A percentile compares a stretch with the other conserved stretches of the same genome.
These are phyloP conservation scores for Apoda limacodes DNA, from an alignment of 2,888 invertebrate genomes.

Conservation along the genomic window DNA sequence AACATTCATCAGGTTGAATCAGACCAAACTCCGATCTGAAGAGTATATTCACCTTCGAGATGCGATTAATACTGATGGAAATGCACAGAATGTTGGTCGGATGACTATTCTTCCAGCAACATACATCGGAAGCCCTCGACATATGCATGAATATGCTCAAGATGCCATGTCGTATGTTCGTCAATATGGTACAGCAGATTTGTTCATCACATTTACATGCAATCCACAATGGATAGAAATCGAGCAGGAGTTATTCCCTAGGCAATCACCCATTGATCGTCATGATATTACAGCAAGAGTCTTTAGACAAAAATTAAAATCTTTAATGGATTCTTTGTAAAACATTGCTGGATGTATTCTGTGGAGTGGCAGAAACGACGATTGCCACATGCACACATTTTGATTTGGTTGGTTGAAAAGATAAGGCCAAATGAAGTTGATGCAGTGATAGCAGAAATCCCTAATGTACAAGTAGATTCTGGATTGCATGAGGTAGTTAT, in stretches of 20 bases:
- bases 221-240: slow-evolving; percentile 27
- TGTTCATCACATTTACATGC: slow-evolving; percentile 22
- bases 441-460: slow-evolving; percentile 19
- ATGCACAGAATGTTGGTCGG: slow-evolving; percentile 24
- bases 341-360: no score
- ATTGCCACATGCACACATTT: slow-evolving; percentile 19
- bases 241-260: slow-evolving; percentile 14
- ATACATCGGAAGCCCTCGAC: slow-evolving; percentile 22
- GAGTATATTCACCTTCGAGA: slow-evolving; percentile 23
- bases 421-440: slow-evolving; percentile 21
- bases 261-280: slow-evolving; percentile 21
- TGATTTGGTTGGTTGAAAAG: slow-evolving; percentile 19
- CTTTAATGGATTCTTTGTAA: slow-evolving; percentile 19
- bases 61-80: slow-evolving; percentile 22
- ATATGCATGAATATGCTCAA: slow-evolving; percentile 24
- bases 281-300: slow-evolving; percentile 25
- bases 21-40: slow-evolving; percentile 20
- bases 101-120: slow-evolving; percentile 27
- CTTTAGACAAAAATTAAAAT: slow-evolving; percentile 19
- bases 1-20: slow-evolving; percentile 20
- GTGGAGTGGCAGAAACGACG: slow-evolving; percentile 21
- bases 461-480: slow-evolving; percentile 15
- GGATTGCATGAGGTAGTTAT: slow-evolving; percentile 15
- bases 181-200: slow-evolving; percentile 26
- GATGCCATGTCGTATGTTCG: slow-evolving; percentile 29